Evolutionary conservation across 2,888 invertebrate species (phyloP).

Genomic region (Sphaerophoria taeniata): DNA sequence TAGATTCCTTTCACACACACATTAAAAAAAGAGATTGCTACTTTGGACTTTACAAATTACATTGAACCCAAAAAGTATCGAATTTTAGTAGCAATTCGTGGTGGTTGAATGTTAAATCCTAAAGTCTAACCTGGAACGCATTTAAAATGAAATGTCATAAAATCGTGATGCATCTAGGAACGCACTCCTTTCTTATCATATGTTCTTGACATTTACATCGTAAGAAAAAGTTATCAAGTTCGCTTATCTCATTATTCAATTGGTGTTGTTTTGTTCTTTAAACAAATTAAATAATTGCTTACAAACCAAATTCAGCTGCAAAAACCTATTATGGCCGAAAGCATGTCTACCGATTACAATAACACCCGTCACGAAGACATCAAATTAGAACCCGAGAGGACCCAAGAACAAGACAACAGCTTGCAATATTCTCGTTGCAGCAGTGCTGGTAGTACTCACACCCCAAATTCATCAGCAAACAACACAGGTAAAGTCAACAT

Average conservation of each 20-base stretch:
- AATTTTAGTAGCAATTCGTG: too few species aligned
- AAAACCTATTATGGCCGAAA: conserved; percentile 55
- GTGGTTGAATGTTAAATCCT: too few species aligned
- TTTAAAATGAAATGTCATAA: background rate
- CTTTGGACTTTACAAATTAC: too few species aligned
- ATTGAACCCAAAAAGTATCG: too few species aligned
- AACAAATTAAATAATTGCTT: background rate
- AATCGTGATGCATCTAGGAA: background rate
- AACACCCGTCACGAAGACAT: conserved; percentile 58
- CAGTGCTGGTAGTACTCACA: conserved; percentile 90
- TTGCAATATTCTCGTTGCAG: conserved; percentile 88
- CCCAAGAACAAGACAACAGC: conserved; percentile 83
- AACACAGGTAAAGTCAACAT: conserved; percentile 86
- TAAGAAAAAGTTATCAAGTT: conserved; percentile 14
- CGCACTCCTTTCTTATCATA: conserved; percentile 50
- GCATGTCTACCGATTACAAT: conserved; percentile 62
- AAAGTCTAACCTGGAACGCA: conserved; percentile 27
- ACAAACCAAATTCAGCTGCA: background rate
- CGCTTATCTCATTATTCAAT: conserved; percentile 24
- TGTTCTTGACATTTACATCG: conserved; percentile 59
- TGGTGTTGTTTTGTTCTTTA: conserved; percentile 18
- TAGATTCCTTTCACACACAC: too few species aligned
- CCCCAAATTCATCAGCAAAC: conserved; percentile 91
- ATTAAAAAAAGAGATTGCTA: too few species aligned
- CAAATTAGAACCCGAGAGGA: conserved; percentile 84